Evolutionary conservation across 2,797 vertebrate species (phyloP), one percentile per base, ranked within the genome.

Genomic region (Danionella dracula): DNA sequence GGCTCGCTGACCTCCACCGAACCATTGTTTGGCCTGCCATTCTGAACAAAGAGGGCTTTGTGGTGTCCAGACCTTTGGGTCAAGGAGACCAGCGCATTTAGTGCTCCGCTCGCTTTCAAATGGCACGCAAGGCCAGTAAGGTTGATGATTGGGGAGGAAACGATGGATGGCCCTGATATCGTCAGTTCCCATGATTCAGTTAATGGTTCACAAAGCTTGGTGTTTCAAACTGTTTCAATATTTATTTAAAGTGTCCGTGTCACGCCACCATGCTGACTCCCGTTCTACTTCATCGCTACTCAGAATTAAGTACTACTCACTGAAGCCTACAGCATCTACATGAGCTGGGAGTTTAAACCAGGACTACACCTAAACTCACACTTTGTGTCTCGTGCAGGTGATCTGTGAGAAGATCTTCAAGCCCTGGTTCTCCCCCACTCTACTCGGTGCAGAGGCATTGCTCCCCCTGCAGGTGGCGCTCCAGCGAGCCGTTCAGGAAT

Each of bases 331-430:
- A n/a, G n/a, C n/a, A n/a, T n/a, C n/a, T n/a, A n/a, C n/a, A n/a
- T n/a, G n/a, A n/a, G n/a, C n/a, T n/a, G n/a, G n/a, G n/a, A n/a
- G n/a, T n/a, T n/a, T n/a, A n/a, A n/a, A n/a, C n/a, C n/a, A n/a
- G n/a, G n/a, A n/a, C n/a, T n/a, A n/a, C n/a, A n/a, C n/a, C n/a
- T n/a, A n/a, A n/a, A n/a, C n/a, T n/a, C n/a, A 35, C 42, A 6
- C 42, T 57, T 5, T 40, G 32, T 34, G 7, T 69, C 35, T 21
- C 41, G 12, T 58, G 8, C 83, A 99, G 96, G 95, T 97, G 50
- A 90, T 99, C 37, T 99, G 96, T 84, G 93, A 97, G 86, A 99
- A 99, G 84, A 98, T 99, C 74, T 97, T 99, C 79, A 83, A 91
- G 2, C 90, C 79, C 0, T 97, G 94, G 95, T 95, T 99, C 67